Evolutionary conservation across 2,797 vertebrate genomes (phyloP).

Genomic region (Podargus strigoides): DNA sequence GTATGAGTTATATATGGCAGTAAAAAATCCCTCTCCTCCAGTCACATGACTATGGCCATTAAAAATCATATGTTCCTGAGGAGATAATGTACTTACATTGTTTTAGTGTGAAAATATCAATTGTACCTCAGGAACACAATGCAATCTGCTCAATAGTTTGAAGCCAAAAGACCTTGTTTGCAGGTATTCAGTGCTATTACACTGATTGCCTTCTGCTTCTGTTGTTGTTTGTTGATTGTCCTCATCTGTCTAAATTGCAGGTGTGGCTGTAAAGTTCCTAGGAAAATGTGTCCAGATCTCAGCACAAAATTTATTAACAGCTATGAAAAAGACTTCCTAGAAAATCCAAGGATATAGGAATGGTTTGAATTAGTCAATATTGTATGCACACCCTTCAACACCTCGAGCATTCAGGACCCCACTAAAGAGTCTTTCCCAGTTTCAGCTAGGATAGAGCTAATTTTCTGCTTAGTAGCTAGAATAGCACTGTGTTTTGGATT

Average conservation of each 20-base stretch:
- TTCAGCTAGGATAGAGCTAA: too few relatives aligned
- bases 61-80: conserved; percentile 14
- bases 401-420: background rate
- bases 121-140: background rate
- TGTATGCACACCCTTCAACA: background rate
- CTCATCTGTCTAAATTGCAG: conserved; percentile 30
- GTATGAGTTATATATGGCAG: background rate
- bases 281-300: background rate
- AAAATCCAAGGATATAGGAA: background rate
- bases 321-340: background rate
- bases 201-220: conserved; percentile 44
- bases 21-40: background rate
- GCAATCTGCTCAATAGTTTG: conserved; percentile 24
- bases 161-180: conserved; percentile 1
- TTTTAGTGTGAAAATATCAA: background rate
- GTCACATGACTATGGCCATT: background rate
- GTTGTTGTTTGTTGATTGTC: conserved; percentile 10
- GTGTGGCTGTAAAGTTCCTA: background rate
- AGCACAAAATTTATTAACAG: background rate
- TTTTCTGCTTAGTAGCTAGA: too few relatives aligned
- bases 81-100: background rate
- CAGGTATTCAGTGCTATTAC: background rate
- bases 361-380: background rate
- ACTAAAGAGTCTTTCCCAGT: background rate
- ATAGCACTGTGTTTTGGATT: too few relatives aligned